phyloP scores from a whole-genome alignment of 1,140 invertebrate genomes.

The Ganaspis sp. region DNA sequence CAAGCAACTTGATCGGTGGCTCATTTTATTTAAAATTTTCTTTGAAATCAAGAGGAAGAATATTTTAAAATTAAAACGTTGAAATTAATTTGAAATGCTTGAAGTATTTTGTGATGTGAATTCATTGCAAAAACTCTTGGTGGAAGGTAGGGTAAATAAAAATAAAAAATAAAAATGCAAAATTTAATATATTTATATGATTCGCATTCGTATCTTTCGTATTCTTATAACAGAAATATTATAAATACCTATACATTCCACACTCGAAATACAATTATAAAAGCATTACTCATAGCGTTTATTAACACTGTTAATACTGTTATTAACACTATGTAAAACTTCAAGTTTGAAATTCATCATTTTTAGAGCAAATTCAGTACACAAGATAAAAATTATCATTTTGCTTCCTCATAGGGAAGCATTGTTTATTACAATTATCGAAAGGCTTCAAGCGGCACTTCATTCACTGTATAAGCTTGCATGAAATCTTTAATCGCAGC shows the following conservation, averaged over 20 bases:
- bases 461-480: conserved; percentile 67
- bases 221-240: neutral
- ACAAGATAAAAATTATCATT: neutral
- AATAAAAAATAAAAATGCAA: neutral
- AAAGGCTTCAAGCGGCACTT: conserved; percentile 69
- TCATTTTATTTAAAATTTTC: no score
- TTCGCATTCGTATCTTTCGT: neutral
- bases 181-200: neutral
- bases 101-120: no score
- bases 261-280: neutral
- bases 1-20: no score
- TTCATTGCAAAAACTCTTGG: conserved; percentile 15
- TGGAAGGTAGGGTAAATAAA: neutral
- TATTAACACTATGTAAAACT: no score
- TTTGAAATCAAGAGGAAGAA: no score
- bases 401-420: no score
- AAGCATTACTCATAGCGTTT: no score
- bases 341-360: no score
- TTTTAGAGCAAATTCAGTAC: no score
- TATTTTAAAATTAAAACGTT: no score
- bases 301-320: no score
- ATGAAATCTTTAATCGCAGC: conserved; percentile 67
- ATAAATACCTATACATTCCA: neutral
- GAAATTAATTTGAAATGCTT: no score
- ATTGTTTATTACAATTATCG: conserved; percentile 30